phyloP scores from a whole-genome alignment of 2,113 vertebrate genomes.

The Nyctibius bracteatus region DNA sequence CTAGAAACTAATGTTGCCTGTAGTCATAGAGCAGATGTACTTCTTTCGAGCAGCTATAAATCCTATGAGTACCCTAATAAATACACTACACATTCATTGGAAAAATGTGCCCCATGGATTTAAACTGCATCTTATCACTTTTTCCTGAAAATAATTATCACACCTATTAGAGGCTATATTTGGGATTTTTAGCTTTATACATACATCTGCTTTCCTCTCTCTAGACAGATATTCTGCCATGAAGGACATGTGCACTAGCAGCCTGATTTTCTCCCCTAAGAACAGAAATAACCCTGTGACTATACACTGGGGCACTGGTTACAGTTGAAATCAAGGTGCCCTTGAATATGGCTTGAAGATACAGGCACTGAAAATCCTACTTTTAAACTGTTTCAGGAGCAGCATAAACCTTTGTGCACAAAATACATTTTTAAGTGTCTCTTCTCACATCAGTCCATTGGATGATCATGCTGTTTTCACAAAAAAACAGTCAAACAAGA shows the following conservation, averaged over 20 bases:
- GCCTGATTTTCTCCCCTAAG: conserved; percentile 50
- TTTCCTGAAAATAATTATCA: conserved; percentile 63
- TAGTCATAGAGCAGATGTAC: conserved; percentile 51
- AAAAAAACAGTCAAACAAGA: neutral
- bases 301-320: conserved; percentile 18
- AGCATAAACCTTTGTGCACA: neutral
- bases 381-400: neutral
- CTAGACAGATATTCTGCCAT: conserved; percentile 45
- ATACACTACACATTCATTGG: conserved; percentile 45
- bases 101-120: conserved; percentile 50
- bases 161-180: conserved; percentile 56
- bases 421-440: neutral
- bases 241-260: conserved; percentile 40
- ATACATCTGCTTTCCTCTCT: conserved; percentile 44
- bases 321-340: conserved; percentile 40
- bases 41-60: conserved; percentile 44
- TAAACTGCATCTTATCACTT: conserved; percentile 46
- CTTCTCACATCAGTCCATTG: neutral
- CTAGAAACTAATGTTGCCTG: conserved; percentile 40
- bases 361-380: neutral
- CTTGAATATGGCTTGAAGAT: conserved; percentile 29
- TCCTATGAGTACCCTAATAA: conserved; percentile 58
- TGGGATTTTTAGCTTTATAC: conserved; percentile 37
- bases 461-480: neutral
- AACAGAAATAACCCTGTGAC: conserved; percentile 32